A percentile compares a stretch with the other conserved stretches of the same genome.
Conservation (phyloP, 2,797 vertebrate species). For the Brachyalestes nurse region DNA sequence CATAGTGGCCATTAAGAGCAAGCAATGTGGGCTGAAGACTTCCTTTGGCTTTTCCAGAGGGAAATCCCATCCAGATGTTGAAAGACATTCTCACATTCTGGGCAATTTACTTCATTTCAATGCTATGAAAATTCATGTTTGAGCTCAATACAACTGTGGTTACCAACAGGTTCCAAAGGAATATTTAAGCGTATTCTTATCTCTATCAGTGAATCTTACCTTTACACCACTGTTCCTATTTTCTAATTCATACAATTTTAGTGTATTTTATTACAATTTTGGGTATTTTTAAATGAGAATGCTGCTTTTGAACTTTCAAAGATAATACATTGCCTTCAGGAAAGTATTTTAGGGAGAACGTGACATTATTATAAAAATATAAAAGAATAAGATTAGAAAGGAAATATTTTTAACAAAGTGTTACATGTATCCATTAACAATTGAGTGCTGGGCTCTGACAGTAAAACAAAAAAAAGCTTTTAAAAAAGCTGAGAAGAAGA, state of each 20-base stretch:
- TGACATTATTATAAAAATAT: no score
- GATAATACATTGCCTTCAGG: no score
- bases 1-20: not conserved
- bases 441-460: no score
- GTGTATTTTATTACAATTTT: not conserved
- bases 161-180: not conserved
- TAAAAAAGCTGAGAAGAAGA: no score
- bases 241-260: not conserved
- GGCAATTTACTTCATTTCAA: not conserved
- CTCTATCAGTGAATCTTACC: not conserved
- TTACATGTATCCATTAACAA: no score
- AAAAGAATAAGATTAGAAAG: no score
- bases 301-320: no score
- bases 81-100: not conserved
- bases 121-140: not conserved
- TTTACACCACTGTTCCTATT: not conserved
- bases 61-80: slow-evolving; percentile 19
- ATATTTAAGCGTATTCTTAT: not conserved
- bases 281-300: no score
- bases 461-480: no score
- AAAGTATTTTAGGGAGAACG: no score
- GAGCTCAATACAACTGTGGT: not conserved
- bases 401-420: no score
- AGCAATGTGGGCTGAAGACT: not conserved
- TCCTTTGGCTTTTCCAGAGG: slow-evolving; percentile 1